These are phyloP conservation scores for Hofmannophila pseudospretella DNA, from an alignment of 2,888 invertebrate species.

Conservation along the genomic window DNA sequence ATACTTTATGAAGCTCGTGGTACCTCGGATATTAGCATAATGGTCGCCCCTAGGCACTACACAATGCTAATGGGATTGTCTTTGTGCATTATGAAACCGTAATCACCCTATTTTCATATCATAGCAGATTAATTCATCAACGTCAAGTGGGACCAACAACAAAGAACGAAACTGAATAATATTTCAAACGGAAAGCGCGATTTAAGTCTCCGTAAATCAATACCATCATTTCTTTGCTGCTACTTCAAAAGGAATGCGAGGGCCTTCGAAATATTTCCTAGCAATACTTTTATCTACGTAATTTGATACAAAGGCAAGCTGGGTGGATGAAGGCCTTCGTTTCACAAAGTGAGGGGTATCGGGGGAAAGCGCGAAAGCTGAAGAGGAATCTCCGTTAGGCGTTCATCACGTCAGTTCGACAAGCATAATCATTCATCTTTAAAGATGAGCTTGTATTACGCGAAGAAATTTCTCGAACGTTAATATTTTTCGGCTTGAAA, in stretches of 20 bases:
- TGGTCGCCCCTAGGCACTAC: conserved; percentile 2
- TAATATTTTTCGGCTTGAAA: conserved; percentile 6
- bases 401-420: conserved; percentile 15
- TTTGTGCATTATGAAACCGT: conserved; percentile 8
- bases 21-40: conserved; percentile 2
- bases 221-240: conserved; percentile 14
- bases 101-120: conserved; percentile 9
- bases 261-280: conserved; percentile 27
- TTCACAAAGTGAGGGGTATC: conserved; percentile 30
- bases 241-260: conserved; percentile 18
- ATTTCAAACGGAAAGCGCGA: not conserved
- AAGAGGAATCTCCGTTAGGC: conserved; percentile 16
- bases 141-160: conserved; percentile 6
- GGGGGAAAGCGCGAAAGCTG: conserved; percentile 19
- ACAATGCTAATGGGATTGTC: conserved; percentile 11
- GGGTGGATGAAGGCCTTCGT: conserved; percentile 25
- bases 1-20: conserved; percentile 2
- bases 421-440: conserved; percentile 14
- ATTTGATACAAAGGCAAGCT: conserved; percentile 36
- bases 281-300: conserved; percentile 38
- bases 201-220: conserved; percentile 11
- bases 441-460: conserved; percentile 14
- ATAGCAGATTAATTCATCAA: conserved; percentile 9
- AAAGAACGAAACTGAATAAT: conserved; percentile 3
- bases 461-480: conserved; percentile 6